Percentiles rank a stretch among this genome's conserved stretches.
These are phyloP conservation scores for Lepus oiostolus DNA, from an alignment of 2,797 vertebrate genomes.

Conservation along the genomic window DNA sequence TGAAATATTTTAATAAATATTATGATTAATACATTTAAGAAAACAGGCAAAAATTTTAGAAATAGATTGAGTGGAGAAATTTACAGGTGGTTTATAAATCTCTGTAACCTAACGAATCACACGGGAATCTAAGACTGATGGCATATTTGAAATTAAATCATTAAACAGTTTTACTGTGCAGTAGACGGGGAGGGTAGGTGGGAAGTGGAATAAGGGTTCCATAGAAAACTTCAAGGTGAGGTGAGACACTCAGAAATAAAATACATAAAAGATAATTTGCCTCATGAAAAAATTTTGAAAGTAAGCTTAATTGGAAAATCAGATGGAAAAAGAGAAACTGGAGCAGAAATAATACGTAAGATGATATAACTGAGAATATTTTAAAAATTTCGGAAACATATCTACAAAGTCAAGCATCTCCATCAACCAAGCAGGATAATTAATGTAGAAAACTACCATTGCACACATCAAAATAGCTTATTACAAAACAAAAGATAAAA, in stretches of 20 bases:
- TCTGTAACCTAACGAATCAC: neutral
- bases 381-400: neutral
- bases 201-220: neutral
- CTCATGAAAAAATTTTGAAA: neutral
- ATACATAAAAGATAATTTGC: neutral
- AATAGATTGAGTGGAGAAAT: neutral
- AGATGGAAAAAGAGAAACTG: neutral
- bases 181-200: no score
- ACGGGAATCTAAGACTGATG: neutral
- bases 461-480: accelerated
- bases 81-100: neutral
- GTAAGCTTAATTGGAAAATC: neutral
- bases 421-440: neutral
- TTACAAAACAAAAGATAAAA: neutral
- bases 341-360: neutral
- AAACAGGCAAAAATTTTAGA: neutral
- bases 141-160: neutral
- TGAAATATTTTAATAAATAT: neutral
- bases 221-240: neutral
- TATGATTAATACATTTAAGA: neutral
- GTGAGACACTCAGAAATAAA: neutral
- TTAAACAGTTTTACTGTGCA: neutral
- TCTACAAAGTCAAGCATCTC: neutral
- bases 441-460: neutral
- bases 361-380: neutral